A percentile compares a stretch with the other conserved stretches of the same genome.
Conservation (phyloP, 2,113 vertebrate genomes). For the Danio rerio region DNA sequence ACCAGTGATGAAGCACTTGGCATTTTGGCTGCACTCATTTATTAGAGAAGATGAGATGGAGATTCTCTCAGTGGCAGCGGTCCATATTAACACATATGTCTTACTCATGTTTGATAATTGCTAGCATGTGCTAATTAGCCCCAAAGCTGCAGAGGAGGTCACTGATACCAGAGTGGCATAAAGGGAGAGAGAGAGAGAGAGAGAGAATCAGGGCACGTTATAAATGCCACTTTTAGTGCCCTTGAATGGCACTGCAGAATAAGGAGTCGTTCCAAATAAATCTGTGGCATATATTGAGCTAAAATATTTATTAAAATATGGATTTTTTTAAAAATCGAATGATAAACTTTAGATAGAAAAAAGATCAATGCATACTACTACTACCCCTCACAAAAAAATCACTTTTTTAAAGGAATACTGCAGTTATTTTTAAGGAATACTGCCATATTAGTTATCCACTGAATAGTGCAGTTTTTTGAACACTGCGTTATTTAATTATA, state of each 20-base stretch:
- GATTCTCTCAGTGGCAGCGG: conserved; percentile 26
- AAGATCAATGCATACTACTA: no score
- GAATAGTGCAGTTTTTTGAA: no score
- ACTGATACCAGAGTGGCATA: conserved; percentile 7
- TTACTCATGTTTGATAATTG: conserved; percentile 37
- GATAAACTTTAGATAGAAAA: background rate
- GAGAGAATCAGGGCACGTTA: background rate
- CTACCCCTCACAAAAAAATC: no score
- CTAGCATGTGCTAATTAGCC: conserved; percentile 47
- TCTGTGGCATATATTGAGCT: background rate
- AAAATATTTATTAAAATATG: background rate
- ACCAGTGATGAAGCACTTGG: conserved; percentile 33
- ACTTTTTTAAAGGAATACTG: no score
- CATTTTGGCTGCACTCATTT: conserved; percentile 18
- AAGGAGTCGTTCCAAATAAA: background rate
- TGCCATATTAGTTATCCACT: no score
- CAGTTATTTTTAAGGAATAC: no score
- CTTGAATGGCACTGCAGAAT: background rate
- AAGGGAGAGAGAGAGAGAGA: background rate
- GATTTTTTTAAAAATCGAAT: background rate
- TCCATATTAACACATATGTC: conserved; percentile 41
- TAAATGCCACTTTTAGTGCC: background rate
- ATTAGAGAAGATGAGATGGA: conserved; percentile 12
- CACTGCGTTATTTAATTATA: no score
- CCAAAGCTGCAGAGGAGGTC: conserved; percentile 31